Evolutionary conservation across 2,113 vertebrate species (phyloP), one percentile per base, ranked within the genome.

Genomic region (Campylorhamphus procurvoides): DNA sequence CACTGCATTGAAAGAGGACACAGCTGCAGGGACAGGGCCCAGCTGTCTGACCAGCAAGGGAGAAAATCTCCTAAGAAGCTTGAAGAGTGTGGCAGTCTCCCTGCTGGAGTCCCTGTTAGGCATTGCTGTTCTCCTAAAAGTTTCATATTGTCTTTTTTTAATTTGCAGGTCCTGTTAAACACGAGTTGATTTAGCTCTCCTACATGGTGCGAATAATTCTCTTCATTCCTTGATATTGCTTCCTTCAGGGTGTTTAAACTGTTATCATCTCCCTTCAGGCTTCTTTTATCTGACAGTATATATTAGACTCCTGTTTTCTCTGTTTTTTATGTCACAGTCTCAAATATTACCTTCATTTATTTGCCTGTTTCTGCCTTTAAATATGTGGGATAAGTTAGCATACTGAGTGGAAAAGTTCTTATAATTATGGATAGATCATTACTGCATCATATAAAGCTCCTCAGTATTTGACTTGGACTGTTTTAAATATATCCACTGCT

Each of bases 201-300:
- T 85, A 37, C 33, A 37, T n/a, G 24, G 50, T 44, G 27, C 55
- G 50, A 93, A 67, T 71, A 74, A 84, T 74, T 90, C 27, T 80
- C n/a, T 83, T 86, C 72, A 28, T 91, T 91, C 50, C 67, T 69
- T 96, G 50, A 28, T 88, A 84, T 46, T 88, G 12, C 84, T 92
- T 95, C n/a, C 77, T 94, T 90, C 42, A 80, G 56, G 84, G 82
- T 85, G 47, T 95, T 96, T 83, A 83, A 95, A 88, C 50, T 91
- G 88, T 94, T 96, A 86, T 93, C 85, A 77, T 92, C 23, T 93
- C 56, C 55, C 94, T 91, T 96, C 87, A 96, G 90, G 92, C 85
- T 84, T 39, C 42, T 96, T 95, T 96, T 90, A 94, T 94, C 87
- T 97, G 84, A 90, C 94, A 93, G 35, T 78, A 44, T 96, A 59